These are phyloP conservation scores for Drosophila littoralis DNA, from an alignment of 1,140 invertebrate genomes.

Conservation along the genomic window DNA sequence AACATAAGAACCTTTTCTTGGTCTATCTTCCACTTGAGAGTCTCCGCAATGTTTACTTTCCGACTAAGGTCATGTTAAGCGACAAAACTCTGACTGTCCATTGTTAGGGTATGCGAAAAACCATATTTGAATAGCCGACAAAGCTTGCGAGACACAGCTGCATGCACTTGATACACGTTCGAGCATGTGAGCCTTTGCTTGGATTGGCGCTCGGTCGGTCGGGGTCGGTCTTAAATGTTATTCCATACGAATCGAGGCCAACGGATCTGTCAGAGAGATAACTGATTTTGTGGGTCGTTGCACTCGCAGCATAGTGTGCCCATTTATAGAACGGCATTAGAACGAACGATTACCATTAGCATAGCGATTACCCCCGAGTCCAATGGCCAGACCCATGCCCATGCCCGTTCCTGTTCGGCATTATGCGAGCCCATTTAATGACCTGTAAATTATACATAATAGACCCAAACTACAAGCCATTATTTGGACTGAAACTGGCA, in stretches of 20 bases:
- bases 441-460: constrained; percentile 15
- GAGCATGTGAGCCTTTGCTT: constrained; percentile 27
- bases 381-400: neutral
- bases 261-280: constrained; percentile 43
- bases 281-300: constrained; percentile 28
- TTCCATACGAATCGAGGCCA: constrained; percentile 32
- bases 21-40: too few relatives aligned
- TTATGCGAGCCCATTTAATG: constrained; percentile 31
- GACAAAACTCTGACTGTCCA: too few relatives aligned
- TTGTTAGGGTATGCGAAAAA: constrained; percentile 22
- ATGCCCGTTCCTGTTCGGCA: constrained; percentile 18
- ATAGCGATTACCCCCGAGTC: constrained; percentile 8
- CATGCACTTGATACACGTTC: constrained; percentile 64
- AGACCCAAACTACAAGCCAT: constrained; percentile 26
- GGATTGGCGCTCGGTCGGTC: neutral
- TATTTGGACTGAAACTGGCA: constrained; percentile 7
- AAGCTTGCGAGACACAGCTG: constrained; percentile 44
- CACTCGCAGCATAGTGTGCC: constrained; percentile 8
- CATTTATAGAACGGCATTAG: constrained; percentile 32
- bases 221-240: constrained; percentile 14
- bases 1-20: too few relatives aligned
- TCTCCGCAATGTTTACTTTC: too few relatives aligned
- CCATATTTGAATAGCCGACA: constrained; percentile 42
- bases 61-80: too few relatives aligned
- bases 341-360: constrained; percentile 40